phyloP scores from a whole-genome alignment of 2,113 vertebrate species.

The Acrocephalus kingi region DNA sequence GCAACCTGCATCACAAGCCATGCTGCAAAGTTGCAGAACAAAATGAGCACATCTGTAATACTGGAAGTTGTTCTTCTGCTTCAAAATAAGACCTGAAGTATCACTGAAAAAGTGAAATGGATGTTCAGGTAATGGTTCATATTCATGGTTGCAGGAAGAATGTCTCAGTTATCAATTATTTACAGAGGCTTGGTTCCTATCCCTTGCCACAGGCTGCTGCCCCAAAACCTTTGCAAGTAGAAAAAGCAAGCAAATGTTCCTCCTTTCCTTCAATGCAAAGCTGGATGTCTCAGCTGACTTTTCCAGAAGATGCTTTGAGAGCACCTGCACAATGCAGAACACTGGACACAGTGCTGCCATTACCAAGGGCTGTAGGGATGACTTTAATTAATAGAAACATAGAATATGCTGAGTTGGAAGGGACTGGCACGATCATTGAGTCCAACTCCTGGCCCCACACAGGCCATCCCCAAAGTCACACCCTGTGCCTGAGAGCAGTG shows the following conservation, averaged over 20 bases:
- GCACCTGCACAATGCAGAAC: not conserved
- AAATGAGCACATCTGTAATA: not conserved
- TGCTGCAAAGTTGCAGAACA: not conserved
- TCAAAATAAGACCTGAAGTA: not conserved
- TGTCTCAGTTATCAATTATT: not conserved
- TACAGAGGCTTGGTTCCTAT: not conserved
- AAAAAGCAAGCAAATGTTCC: not conserved
- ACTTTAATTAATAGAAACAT: not conserved
- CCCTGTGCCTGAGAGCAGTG: not conserved
- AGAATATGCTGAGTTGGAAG: not conserved
- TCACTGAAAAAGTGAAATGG: not conserved
- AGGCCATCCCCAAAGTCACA: not conserved
- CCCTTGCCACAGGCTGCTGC: not conserved
- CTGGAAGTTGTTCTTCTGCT: not conserved
- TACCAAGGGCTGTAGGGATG: not conserved
- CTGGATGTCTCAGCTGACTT: not conserved
- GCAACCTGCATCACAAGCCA: not conserved
- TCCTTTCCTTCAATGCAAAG: not conserved
- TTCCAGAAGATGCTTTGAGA: not conserved
- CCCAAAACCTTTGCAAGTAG: not conserved
- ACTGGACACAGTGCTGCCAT: not conserved
- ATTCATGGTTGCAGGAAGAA: not conserved
- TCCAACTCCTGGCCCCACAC: not conserved
- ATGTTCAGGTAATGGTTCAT: not conserved
- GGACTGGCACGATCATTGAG: not conserved